Evolutionary conservation across 2,888 invertebrate genomes (phyloP), one percentile per base, ranked within the genome.

Genomic region (Cyclophora punctaria): DNA sequence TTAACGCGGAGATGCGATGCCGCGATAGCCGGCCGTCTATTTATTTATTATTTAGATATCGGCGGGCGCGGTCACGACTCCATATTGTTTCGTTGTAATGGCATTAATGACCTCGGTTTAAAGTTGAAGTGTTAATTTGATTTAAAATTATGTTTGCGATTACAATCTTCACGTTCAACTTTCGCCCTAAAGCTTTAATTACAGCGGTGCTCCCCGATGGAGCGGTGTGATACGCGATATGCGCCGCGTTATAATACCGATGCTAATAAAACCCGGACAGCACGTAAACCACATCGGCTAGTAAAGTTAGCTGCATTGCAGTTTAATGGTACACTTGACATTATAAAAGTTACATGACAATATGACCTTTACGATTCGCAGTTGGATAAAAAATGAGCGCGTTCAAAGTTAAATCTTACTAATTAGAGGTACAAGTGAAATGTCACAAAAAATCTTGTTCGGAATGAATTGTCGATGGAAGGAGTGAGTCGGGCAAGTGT

Each of bases 81-180:
- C 80, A 83, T 86, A 85, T 87, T 87, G 86, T 86, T 84, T 82
- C 81, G 83, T 71, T 73, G 77, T 85, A 84, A 86, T 84, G 80
- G 77, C 82, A 83, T 83, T 83, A 85, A 85, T 83, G 86, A 84
- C 87, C 87, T 80, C 84, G 81, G 81, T 82, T 85, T 80, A 82
- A 87, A 88, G 83, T 87, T 83, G 85, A 87, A 86, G 87, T 88
- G 87, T 88, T 88, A 88, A 87, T 88, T 88, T 85, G 84, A 87
- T 87, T 87, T 86, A 83, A 87, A 88, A 86, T 87, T 87, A 86
- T 84, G 80, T 74, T 69, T 73, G 66, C 70, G 87, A 87, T 85
- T 80, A 83, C 73, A 73, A 88, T 87, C 87, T 80, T 73, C 76
- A 73, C 78, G 80, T 80, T 78, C 79, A 83, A 82, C 80, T 86